Base-by-base conservation (phyloP, 2,797 vertebrate genomes). In the Aulostomus chinensis region DNA sequence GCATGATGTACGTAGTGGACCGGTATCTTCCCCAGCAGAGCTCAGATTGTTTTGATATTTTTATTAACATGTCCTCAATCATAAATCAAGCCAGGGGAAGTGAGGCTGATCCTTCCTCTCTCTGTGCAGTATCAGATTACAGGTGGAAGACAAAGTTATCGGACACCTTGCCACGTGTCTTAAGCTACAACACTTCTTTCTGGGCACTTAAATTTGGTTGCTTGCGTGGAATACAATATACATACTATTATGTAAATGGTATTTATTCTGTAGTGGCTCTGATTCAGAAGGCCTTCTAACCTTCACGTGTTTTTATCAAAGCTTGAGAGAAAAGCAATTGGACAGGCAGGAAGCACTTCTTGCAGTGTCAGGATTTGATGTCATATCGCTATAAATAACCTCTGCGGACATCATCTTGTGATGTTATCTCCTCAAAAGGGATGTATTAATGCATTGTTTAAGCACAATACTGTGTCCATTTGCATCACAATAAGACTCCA, bases 21-120 rank as follows among this genome's bases (percentile, higher is more conserved):
- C 57, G 66, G 76, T 92, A 92, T 93, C 91, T 92, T 66, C 78
- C 77, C 68, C 78, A 60, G 68, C 91, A 93, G 88, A 89, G 90
- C 86, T 85, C 81, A 73, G 89, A 93, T 93, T 86, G 86, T 90
- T 91, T 89, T 87, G 91, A 92, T 92, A 90, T 91, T 93, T 91
- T 91, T 90, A 91, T 91, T 86, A 92, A 86, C 86, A 85, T 83
- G 85, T 90, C 88, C 87, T 92, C 90, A 91, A 92, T 92, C 91
- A 93, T 93, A 91, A 93, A 92, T 91, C 89, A 90, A 48, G 80
- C 56, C 59, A 8, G 38, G 14, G 47, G 71, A 68, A 78, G 64
- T 76, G 62, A 78, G 72, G 71, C 78, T 45, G 62, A 80, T 86
- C 74, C 73, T 63, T 79, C 70, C 66, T 65, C 64, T 65, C 73